Percentiles rank a stretch among this genome's conserved stretches.
Evolutionary conservation across 2,797 vertebrate genomes (phyloP).

Genomic region (Chiroxiphia lanceolata): DNA sequence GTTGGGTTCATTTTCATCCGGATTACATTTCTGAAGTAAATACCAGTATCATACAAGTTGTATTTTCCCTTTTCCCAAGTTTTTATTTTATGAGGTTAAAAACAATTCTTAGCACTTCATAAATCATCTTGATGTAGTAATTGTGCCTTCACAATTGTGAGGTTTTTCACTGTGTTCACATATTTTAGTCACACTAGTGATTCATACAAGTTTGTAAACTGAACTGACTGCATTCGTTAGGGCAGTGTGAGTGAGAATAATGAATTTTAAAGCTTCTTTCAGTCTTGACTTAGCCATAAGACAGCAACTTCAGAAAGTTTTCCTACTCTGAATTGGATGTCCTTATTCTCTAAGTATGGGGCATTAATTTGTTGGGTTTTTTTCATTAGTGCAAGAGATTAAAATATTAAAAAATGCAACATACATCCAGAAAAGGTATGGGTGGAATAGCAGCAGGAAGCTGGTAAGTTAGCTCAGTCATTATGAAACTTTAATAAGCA

Average conservation of each 20-base stretch:
- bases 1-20: background rate
- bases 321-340: background rate
- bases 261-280: background rate
- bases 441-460: background rate
- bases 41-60: background rate
- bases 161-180: background rate
- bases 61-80: background rate
- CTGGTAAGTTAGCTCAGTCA: background rate
- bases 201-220: background rate
- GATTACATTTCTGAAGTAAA: background rate
- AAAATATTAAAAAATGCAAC: background rate
- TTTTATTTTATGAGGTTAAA: background rate
- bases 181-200: background rate
- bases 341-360: background rate
- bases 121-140: background rate
- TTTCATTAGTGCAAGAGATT: background rate
- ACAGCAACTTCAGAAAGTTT: background rate
- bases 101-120: background rate
- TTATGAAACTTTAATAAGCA: background rate
- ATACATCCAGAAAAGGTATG: fast-evolving
- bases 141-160: background rate
- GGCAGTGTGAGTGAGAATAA: background rate
- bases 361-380: background rate
- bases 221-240: background rate
- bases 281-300: background rate